Evolutionary conservation across 2,113 vertebrate species (phyloP), one percentile per base, ranked within the genome.

Genomic region (Sclerurus mexicanus): DNA sequence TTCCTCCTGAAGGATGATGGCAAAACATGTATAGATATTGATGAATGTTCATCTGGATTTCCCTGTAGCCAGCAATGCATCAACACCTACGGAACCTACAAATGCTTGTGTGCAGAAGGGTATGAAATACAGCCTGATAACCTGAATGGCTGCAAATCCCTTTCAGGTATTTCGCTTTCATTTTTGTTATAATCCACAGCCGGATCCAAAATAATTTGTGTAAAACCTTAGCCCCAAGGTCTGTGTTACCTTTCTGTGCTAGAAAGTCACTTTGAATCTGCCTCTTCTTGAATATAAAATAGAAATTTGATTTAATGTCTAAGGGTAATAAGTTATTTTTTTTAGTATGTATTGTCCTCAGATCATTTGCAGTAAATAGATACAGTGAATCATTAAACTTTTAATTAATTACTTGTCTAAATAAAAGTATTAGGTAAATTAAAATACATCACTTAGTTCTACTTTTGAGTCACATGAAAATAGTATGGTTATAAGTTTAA

Each of bases 21-120:
- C 75, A 99, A 98, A 98, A 99, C 99, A 1, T 99, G 99, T 85
- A 97, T 99, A 80, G 99, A 99, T 97, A 95, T 99, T 97, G 99
- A 99, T 79, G 99, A 99, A 98, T 99, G 99, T 83, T 98, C 98
- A 23, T 98, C 98, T n/a, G 98, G 97, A 27, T 99, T 99, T 76
- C 99, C 99, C 52, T 99, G 99, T 95, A 99, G 99, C 97, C 99
- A 99, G 96, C 99, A 98, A 74, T 99, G 99, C 97, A 98, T 99
- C 98, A 99, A 99, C 96, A 99, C 99, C 6, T 99, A 99, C 2
- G 99, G 99, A 92, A 99, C 99, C 73, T 99, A 98, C 97, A 99
- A 98, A 96, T 99, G 99, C 72, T 93, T 99, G 81, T 99, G 99
- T 97, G 98, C 98, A 93, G 98, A 99, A 18, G 99, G 99, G 42